Evolutionary conservation across 2,797 vertebrate genomes (phyloP).

Genomic region (Brotula barbata): DNA sequence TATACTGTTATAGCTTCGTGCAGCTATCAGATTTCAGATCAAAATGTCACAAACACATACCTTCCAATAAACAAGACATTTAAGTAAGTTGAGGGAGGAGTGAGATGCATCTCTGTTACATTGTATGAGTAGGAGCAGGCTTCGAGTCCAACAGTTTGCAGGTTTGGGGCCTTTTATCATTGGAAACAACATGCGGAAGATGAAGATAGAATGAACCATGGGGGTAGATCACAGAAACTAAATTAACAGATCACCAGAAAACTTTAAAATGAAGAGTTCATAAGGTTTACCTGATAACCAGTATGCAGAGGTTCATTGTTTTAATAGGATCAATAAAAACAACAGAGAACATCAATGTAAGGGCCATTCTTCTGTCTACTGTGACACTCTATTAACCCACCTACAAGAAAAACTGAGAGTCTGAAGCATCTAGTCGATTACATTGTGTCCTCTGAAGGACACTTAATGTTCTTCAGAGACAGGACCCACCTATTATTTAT

Average conservation of each 20-base stretch:
- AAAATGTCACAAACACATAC: constrained; percentile 24
- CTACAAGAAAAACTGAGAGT: too few species aligned
- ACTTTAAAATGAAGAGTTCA: too few species aligned
- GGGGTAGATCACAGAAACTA: constrained; percentile 3
- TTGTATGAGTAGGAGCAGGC: too few species aligned
- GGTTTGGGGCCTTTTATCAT: not conserved
- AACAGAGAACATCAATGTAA: not conserved
- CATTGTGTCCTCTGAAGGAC: too few species aligned
- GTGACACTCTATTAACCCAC: not conserved
- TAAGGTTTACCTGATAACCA: too few species aligned
- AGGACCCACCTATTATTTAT: too few species aligned
- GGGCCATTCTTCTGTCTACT: not conserved
- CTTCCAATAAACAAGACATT: constrained; percentile 10
- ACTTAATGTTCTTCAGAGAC: too few species aligned
- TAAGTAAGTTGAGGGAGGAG: not conserved
- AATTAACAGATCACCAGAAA: too few species aligned
- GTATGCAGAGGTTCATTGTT: too few species aligned
- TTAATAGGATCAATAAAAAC: too few species aligned
- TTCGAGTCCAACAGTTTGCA: not conserved
- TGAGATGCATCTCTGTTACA: constrained; percentile 8
- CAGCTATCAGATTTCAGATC: constrained; percentile 31
- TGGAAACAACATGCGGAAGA: not conserved
- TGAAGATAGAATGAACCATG: constrained; percentile 15
- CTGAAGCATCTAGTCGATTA: too few species aligned
- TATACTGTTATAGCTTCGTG: constrained; percentile 38